Percentiles rank a stretch among this genome's conserved stretches.
These are phyloP conservation scores for Zonotrichia albicollis DNA, from an alignment of 2,797 vertebrate species.

Conservation along the genomic window DNA sequence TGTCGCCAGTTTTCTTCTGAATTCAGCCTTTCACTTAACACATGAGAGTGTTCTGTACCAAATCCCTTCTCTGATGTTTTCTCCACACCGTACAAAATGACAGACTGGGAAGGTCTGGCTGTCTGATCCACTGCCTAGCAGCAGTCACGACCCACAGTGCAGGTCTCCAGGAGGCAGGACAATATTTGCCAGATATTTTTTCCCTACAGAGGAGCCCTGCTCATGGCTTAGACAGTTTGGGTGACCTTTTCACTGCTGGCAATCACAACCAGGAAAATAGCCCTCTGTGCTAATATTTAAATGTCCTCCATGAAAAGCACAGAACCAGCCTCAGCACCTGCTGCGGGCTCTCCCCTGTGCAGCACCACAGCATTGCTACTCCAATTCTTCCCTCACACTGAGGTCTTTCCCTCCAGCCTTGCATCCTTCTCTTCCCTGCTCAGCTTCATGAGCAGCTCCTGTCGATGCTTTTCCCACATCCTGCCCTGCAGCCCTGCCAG, in stretches of 20 bases:
- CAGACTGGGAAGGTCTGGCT: not conserved
- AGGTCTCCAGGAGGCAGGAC: not conserved
- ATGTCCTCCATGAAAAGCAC: not conserved
- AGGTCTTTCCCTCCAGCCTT: not conserved
- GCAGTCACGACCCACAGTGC: not conserved
- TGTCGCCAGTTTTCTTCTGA: not conserved
- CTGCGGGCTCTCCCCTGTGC: not conserved
- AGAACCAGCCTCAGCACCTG: not conserved
- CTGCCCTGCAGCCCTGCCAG: not conserved
- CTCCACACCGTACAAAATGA: not conserved
- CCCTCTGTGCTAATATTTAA: conserved; percentile 6
- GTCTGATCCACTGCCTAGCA: not conserved
- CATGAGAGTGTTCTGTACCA: not conserved
- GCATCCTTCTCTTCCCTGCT: not conserved
- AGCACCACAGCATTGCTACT: not conserved
- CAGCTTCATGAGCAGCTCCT: not conserved
- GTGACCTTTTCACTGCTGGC: not conserved
- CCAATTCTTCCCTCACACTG: not conserved
- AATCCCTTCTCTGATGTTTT: not conserved
- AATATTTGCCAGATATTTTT: not conserved
- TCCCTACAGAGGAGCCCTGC: not conserved
- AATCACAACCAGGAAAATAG: not conserved
- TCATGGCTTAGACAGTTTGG: not conserved
- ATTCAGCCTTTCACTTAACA: not conserved
- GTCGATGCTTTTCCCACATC: not conserved